A percentile compares a stretch with the other conserved stretches of the same genome.
Conservation (phyloP, 2,888 invertebrate genomes). For the Erebia aethiops region DNA sequence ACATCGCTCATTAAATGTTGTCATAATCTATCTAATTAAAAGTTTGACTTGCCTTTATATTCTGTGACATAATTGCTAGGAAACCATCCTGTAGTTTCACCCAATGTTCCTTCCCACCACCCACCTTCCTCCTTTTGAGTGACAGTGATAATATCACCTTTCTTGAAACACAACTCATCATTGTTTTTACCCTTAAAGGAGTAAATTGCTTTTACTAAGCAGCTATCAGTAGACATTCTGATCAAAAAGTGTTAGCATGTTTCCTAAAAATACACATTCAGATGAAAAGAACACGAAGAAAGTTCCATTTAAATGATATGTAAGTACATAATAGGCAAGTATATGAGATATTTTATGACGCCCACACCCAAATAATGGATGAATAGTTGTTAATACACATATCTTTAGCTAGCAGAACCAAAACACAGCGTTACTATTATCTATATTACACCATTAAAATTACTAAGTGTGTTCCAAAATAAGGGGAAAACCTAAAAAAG, state of each 20-base stretch:
- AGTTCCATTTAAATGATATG: constrained; percentile 21
- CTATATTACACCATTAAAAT: background rate
- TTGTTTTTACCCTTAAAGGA: constrained; percentile 98
- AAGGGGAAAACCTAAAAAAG: constrained; percentile 7
- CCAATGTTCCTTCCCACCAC: constrained; percentile 99
- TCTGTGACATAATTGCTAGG: constrained; percentile 98
- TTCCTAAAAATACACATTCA: constrained; percentile 44
- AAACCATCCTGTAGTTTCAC: constrained; percentile 98
- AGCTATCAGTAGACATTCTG: constrained; percentile 84
- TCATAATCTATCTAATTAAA: too few species aligned
- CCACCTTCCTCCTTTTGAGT: constrained; percentile 98
- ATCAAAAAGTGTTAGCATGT: constrained; percentile 61
- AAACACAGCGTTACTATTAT: constrained; percentile 14
- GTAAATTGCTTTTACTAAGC: constrained; percentile 94
- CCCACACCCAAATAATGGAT: constrained; percentile 35
- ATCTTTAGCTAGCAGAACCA: background rate
- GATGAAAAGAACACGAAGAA: constrained; percentile 15
- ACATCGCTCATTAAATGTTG: too few species aligned
- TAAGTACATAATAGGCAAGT: constrained; percentile 1
- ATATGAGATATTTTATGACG: constrained; percentile 28
- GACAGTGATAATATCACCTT: constrained; percentile 97
- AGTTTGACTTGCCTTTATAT: constrained; percentile 84
- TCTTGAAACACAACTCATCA: constrained; percentile 98
- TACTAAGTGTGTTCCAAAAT: background rate
- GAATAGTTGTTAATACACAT: constrained; percentile 20